Evolutionary conservation across 2,797 vertebrate genomes (phyloP).

Genomic region (Megalops cyprinoides): DNA sequence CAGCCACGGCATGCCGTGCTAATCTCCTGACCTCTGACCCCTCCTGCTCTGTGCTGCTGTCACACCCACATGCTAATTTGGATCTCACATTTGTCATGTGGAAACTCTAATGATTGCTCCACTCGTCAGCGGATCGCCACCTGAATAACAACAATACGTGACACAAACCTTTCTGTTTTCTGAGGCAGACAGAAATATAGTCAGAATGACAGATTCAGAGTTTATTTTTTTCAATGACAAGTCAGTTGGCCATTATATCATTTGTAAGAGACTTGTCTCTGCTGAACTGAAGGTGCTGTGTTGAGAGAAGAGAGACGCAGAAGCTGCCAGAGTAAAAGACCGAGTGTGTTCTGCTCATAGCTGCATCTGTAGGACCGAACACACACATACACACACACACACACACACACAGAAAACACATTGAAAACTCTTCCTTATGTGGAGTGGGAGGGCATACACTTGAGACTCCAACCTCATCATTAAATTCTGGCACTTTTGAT

Average conservation of each 20-base stretch:
- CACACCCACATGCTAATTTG: background rate
- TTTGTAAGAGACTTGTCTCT: background rate
- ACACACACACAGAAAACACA: background rate
- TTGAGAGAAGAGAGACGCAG: too few relatives aligned
- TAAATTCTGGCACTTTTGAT: constrained; percentile 76
- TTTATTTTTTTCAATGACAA: background rate
- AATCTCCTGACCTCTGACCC: constrained; percentile 38
- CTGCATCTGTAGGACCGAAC: too few relatives aligned
- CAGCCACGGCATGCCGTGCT: constrained; percentile 63
- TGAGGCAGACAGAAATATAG: background rate
- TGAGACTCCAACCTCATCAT: constrained; percentile 62
- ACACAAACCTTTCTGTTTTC: background rate
- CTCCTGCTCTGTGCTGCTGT: background rate
- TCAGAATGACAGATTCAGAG: background rate
- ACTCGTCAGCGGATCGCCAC: background rate
- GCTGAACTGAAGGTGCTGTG: background rate
- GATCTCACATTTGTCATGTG: constrained; percentile 7
- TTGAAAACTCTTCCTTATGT: constrained; percentile 44
- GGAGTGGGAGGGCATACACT: constrained; percentile 54
- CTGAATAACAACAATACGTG: background rate
- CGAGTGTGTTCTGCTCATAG: too few relatives aligned
- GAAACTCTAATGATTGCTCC: background rate
- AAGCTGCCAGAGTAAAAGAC: too few relatives aligned
- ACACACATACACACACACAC: background rate
- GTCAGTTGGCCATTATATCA: background rate